Evolutionary conservation across 2,888 invertebrate species (phyloP), one percentile per base, ranked within the genome.

Genomic region (Protodeltote pygarga): DNA sequence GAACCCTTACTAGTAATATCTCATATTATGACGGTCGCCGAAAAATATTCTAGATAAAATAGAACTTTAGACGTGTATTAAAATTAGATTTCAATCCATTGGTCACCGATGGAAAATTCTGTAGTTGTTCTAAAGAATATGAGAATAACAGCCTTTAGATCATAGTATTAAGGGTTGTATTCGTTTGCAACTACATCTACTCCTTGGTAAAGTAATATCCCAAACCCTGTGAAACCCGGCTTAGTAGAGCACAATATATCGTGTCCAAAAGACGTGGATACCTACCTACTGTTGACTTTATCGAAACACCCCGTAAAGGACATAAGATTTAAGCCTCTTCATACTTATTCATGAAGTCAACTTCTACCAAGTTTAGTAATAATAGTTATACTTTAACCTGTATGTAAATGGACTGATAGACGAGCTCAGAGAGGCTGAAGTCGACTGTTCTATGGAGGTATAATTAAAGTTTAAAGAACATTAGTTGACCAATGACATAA

Each of bases 181-280:
- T 61, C 45, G 42, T 34, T 51, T 51, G 42, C 4, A 8, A 16
- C 33, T 25, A 53, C 44, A 54, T 53, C 49, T 59, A 58, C 42
- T 23, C 11, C 32, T 14, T 24, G 23, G 49, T 40, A 24, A 51
- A 46, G 47, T 63, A 59, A 63, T 58, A 49, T 54, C 38, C 53
- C 45, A 46, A 44, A 45, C 54, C 54, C 44, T 54, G 16, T 38
- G 42, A 60, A 51, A 50, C 60, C 57, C 57, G 61, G 72, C 69
- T 75, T 70, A 65, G 54, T 42, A 46, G 46, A 65, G 66, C 33
- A 65, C 70, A 72, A 75, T 75, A 73, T 72, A 75, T 76, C 59
- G 65, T 54, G 48, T 65, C 65, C 57, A 47, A 62, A 68, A 65
- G 54, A 64, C 66, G 66, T 44, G 53, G 62, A 45, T 65, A 34